These are phyloP conservation scores for Dromius quadrimaculatus DNA, from an alignment of 2,888 invertebrate species.

Conservation along the genomic window DNA sequence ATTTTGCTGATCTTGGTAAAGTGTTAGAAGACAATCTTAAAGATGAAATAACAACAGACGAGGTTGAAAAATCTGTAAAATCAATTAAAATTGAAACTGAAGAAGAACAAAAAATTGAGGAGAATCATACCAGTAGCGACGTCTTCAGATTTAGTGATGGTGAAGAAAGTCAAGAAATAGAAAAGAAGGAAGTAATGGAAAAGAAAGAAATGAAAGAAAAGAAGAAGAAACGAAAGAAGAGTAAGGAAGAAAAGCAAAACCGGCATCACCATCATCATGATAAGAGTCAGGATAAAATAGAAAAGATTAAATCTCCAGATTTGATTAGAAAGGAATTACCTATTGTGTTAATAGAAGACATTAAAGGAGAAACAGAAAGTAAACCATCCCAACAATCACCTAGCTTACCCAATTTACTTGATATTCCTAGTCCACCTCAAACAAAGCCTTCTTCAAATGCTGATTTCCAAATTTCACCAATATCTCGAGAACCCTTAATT, in stretches of 20 bases:
- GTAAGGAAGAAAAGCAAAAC: conserved; percentile 80
- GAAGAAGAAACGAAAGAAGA: conserved; percentile 88
- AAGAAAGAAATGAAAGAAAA: conserved; percentile 78
- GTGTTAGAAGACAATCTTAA: conserved; percentile 85
- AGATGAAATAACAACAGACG: conserved; percentile 73
- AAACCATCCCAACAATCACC: conserved; percentile 69
- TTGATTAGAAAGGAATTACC: conserved; percentile 46
- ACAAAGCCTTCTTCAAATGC: conserved; percentile 62
- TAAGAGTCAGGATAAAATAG: conserved; percentile 63
- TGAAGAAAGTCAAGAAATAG: conserved; percentile 70
- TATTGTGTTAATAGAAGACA: conserved; percentile 53
- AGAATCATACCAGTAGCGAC: conserved; percentile 65
- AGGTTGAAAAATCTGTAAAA: conserved; percentile 60
- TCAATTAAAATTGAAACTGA: conserved; percentile 61
- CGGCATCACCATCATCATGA: conserved; percentile 75
- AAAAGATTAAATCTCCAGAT: conserved; percentile 61
- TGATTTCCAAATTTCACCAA: conserved; percentile 61
- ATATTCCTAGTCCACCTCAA: conserved; percentile 71
- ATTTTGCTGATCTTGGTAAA: conserved; percentile 84
- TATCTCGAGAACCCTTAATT: conserved; percentile 63
- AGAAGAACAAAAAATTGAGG: conserved; percentile 60
- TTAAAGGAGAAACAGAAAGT: conserved; percentile 61
- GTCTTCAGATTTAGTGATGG: conserved; percentile 74
- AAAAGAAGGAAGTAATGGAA: conserved; percentile 58
- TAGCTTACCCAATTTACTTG: conserved; percentile 75